These are phyloP conservation scores for Andinoacara biseriatus DNA, from an alignment of 2,113 vertebrate species.

Conservation along the genomic window DNA sequence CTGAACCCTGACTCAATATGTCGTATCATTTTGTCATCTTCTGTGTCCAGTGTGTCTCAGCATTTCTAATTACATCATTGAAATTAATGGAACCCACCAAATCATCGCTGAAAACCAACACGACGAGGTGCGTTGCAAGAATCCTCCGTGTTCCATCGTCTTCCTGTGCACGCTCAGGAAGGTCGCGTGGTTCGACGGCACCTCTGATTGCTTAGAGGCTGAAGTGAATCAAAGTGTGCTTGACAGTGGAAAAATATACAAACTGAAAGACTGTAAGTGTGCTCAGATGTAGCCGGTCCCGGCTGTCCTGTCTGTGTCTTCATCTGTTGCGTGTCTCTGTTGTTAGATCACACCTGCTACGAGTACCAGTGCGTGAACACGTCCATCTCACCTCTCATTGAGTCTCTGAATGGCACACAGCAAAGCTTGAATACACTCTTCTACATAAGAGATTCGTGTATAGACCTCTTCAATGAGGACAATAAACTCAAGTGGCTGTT, in stretches of 20 bases:
- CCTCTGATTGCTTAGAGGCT: rapidly evolving
- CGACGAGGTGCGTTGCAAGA: rapidly evolving
- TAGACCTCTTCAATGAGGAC: rapidly evolving
- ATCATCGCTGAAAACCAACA: rapidly evolving
- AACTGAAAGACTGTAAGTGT: background rate
- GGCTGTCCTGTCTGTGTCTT: background rate
- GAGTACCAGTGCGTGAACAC: rapidly evolving
- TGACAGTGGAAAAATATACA: background rate
- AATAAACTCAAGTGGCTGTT: rapidly evolving
- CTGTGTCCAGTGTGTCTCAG: conserved; percentile 28
- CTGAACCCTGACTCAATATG: background rate
- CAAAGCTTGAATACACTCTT: background rate
- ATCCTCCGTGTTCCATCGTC: rapidly evolving
- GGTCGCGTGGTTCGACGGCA: rapidly evolving
- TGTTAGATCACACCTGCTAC: background rate
- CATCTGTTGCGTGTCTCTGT: background rate
- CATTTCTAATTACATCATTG: background rate
- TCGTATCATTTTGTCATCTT: background rate
- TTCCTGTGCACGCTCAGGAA: rapidly evolving
- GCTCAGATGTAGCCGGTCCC: background rate
- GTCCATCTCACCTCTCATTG: rapidly evolving
- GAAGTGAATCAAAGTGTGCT: rapidly evolving
- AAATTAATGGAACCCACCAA: rapidly evolving
- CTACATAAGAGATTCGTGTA: background rate
- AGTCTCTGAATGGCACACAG: rapidly evolving